Base-by-base conservation (phyloP, 2,797 vertebrate genomes). In the Dendrocincla fuliginosa region DNA sequence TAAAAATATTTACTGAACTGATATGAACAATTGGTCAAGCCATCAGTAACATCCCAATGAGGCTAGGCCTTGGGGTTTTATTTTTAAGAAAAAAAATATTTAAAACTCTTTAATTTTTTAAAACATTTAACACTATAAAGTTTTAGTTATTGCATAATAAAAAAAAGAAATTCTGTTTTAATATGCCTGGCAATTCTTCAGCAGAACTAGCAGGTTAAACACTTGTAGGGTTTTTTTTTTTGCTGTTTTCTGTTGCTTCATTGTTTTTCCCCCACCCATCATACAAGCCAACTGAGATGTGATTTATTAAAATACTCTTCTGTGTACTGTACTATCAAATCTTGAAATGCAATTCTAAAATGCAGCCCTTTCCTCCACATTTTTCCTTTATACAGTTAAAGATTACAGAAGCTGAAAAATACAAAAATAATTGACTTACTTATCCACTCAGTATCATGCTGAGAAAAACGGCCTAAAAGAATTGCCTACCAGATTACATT, bases 241-340 rank as follows among this genome's bases (percentile, higher is more conserved):
- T 59, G 1, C 9, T 42, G 2, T 16, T 78, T 71, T 37, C 4
- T 55, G 9, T 23, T 63, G 16, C 0, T 33, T 44, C 11, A 3
- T 24, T 30, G 5, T 5, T 11, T 27, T 49, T 24, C 1, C 1
- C 9, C 3, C 12, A 16, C 5, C 15, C 4, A 39, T 28, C 3
- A 63, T 1, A 1, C 6, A 81, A 89, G 25, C 17, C 30, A 84
- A 5, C 17, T 28, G 20, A 82, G 17, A 30, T 6, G 6, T 6
- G 15, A 35, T 74, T 90, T 90, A 60, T 56, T 92, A 17, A 59
- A 68, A 39, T 30, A 59, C 1, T 53, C 14, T 37, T 69, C 52
- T 52, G 18, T 61, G 41, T 64, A 41, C 35, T 67, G 7, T 27
- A 46, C 47, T 56, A 67, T 10, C n/a, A 67, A 73, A 77, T 10